Percentiles rank a stretch among this genome's conserved stretches.
Evolutionary conservation across 2,113 vertebrate genomes (phyloP).

Genomic region (Bombycilla garrulus): DNA sequence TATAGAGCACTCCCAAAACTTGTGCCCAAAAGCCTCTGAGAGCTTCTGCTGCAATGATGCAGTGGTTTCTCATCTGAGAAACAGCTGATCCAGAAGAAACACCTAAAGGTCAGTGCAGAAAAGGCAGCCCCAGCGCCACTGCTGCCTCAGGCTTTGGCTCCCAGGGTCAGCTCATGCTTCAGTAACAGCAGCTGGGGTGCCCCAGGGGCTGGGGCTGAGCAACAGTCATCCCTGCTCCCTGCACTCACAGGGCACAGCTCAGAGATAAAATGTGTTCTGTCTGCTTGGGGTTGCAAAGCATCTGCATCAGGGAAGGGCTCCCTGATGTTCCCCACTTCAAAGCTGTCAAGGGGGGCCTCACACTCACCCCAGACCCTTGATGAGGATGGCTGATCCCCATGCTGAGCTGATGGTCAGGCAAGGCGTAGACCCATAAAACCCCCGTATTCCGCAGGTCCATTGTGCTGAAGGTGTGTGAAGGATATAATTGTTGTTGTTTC

Average conservation of each 20-base stretch:
- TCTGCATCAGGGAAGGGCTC: background rate
- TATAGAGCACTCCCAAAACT: background rate
- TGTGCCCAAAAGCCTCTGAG: background rate
- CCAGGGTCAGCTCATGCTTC: background rate
- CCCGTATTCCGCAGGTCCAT: background rate
- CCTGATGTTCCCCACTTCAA: background rate
- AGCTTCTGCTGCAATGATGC: background rate
- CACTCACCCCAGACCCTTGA: background rate
- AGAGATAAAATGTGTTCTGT: background rate
- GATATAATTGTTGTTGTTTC: background rate
- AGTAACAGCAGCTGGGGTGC: fast-evolving
- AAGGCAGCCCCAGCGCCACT: background rate
- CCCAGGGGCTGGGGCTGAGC: background rate
- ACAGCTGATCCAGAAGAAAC: background rate
- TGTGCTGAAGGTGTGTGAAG: background rate
- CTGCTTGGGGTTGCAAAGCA: background rate
- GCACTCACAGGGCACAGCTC: too few relatives aligned
- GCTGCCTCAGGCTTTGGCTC: background rate
- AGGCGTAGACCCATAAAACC: background rate
- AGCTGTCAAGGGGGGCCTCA: background rate
- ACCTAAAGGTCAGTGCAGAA: fast-evolving
- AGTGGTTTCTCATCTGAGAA: background rate
- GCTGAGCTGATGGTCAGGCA: background rate
- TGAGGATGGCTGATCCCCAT: background rate
- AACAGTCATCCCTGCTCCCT: background rate